Evolutionary conservation across 30 jellyfish, hydroid and myxozoan genomes (phyloP).

Genomic region (Haliclystus octoradiatus): DNA sequence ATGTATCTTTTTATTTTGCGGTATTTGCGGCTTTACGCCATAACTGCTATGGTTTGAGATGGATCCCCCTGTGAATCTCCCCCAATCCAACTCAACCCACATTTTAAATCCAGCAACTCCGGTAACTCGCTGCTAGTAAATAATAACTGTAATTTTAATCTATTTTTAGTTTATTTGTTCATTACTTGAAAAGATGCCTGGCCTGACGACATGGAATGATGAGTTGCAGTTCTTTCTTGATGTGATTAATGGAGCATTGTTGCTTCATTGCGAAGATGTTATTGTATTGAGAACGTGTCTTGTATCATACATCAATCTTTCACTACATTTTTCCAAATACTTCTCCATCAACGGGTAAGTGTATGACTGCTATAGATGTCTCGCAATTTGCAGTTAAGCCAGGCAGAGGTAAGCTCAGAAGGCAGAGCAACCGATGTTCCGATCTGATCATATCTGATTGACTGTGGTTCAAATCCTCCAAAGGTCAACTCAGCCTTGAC

Average conservation of each 20-base stretch:
- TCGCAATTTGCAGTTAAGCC: too few species aligned
- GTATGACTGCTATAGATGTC: background rate
- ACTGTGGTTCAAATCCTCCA: too few species aligned
- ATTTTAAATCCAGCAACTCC: too few species aligned
- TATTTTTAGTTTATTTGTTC: constrained; percentile 48
- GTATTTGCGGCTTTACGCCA: too few species aligned
- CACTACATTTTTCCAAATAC: constrained; percentile 57
- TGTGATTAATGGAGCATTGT: constrained; percentile 81
- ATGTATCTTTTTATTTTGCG: too few species aligned
- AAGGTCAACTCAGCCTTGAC: too few species aligned
- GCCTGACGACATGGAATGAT: constrained; percentile 36
- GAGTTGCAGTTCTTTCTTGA: constrained; percentile 56
- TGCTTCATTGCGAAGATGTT: constrained; percentile 75
- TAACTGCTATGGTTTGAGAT: too few species aligned
- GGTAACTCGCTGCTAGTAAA: too few species aligned
- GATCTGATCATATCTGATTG: too few species aligned
- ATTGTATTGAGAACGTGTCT: constrained; percentile 57
- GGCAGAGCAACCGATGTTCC: too few species aligned
- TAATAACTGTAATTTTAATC: background rate
- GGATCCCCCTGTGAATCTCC: too few species aligned
- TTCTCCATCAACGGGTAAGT: constrained; percentile 83
- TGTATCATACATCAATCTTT: constrained; percentile 57
- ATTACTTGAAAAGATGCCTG: constrained; percentile 41
- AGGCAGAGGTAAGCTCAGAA: background rate
- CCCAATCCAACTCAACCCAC: too few species aligned